Percentiles rank a stretch among this genome's conserved stretches.
These are phyloP conservation scores for Micronycteris hirsuta DNA, from an alignment of 2,113 vertebrate species.

Conservation along the genomic window DNA sequence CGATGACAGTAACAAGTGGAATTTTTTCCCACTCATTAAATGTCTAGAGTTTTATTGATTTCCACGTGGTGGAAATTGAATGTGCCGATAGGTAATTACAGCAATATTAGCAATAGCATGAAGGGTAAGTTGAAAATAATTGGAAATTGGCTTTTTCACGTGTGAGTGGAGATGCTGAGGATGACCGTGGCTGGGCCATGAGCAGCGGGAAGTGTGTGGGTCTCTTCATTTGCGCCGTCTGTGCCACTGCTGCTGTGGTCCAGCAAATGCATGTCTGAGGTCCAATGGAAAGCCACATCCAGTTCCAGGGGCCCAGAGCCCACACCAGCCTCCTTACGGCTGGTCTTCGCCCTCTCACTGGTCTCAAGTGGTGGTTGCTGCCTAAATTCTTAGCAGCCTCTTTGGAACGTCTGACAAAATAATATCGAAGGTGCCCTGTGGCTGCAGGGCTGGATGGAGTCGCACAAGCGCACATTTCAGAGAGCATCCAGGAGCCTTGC, in stretches of 20 bases:
- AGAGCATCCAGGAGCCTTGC: background rate
- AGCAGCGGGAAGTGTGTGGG: background rate
- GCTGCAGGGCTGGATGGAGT: no score
- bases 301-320: no score
- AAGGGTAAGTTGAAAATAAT: background rate
- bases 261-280: no score
- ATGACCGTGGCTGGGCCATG: background rate
- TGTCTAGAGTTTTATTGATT: background rate
- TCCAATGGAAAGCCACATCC: no score
- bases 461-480: rapidly evolving
- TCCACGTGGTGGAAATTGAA: rapidly evolving
- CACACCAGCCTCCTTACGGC: no score
- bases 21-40: background rate
- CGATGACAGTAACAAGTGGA: no score
- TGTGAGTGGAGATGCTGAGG: background rate
- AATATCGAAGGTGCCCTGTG: rapidly evolving
- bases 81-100: background rate
- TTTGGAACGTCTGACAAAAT: background rate
- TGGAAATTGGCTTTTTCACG: background rate
- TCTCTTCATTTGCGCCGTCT: no score
- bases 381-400: background rate
- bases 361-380: rapidly evolving
- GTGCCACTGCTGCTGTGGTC: no score
- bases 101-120: background rate
- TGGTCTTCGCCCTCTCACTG: background rate